A percentile compares a stretch with the other conserved stretches of the same genome.
phyloP scores from a whole-genome alignment of 2,888 invertebrate species.

The Scaptomyza parva region DNA sequence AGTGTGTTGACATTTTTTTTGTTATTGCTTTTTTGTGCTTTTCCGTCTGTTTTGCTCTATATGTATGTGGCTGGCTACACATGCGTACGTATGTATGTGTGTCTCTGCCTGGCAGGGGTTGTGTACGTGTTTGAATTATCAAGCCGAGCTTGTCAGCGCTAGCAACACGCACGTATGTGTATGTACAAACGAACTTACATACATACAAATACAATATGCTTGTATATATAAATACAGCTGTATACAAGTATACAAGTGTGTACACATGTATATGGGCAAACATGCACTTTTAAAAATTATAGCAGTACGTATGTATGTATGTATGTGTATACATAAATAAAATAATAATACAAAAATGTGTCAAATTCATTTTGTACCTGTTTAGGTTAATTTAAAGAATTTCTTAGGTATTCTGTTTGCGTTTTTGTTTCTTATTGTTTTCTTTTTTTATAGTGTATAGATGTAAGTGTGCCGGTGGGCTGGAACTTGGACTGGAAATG shows the following conservation, averaged over 20 bases:
- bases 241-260: slow-evolving; percentile 20
- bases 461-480: slow-evolving; percentile 38
- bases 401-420: neutral
- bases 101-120: slow-evolving; percentile 40
- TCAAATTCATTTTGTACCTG: neutral
- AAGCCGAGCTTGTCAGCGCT: slow-evolving; percentile 74
- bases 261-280: slow-evolving; percentile 16
- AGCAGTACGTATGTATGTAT: neutral
- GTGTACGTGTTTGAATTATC: slow-evolving; percentile 78
- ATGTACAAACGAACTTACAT: slow-evolving; percentile 24
- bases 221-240: slow-evolving; percentile 26
- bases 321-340: slow-evolving; percentile 1
- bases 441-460: neutral
- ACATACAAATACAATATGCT: neutral
- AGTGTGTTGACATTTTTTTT: slow-evolving; percentile 76
- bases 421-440: neutral
- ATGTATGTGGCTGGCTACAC: slow-evolving; percentile 31
- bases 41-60: slow-evolving; percentile 75
- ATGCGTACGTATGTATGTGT: slow-evolving; percentile 16
- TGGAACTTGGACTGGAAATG: slow-evolving; percentile 55
- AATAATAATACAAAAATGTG: neutral
- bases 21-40: slow-evolving; percentile 51
- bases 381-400: neutral
- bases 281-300: slow-evolving; percentile 26
- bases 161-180: slow-evolving; percentile 60